Percentiles rank a stretch among this genome's conserved stretches.
Evolutionary conservation across 2,888 invertebrate genomes (phyloP).

Genomic region (Sicus ferrugineus): DNA sequence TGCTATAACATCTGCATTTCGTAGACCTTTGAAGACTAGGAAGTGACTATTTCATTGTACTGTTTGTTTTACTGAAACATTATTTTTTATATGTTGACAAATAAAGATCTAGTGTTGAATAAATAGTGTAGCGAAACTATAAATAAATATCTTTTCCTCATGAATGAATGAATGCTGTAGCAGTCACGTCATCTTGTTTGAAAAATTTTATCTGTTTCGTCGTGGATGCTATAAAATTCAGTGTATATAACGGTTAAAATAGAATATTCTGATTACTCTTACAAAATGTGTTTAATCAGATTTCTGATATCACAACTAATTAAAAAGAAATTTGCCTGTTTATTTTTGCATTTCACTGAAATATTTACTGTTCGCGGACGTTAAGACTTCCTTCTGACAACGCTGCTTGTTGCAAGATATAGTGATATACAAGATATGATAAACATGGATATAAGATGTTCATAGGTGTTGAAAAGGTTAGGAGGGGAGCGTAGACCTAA

Average conservation of each 20-base stretch:
- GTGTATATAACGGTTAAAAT: too few relatives aligned
- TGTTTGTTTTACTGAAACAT: constrained; percentile 43
- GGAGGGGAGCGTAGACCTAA: too few relatives aligned
- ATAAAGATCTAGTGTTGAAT: not conserved
- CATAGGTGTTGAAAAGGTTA: too few relatives aligned
- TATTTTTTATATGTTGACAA: not conserved
- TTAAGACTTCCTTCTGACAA: too few relatives aligned
- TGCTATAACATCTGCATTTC: too few relatives aligned
- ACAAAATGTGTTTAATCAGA: constrained; percentile 27
- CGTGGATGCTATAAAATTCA: not conserved
- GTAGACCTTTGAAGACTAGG: too few relatives aligned
- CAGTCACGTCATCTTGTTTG: not conserved
- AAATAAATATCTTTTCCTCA: not conserved
- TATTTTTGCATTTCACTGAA: constrained; percentile 26
- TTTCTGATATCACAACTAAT: constrained; percentile 27
- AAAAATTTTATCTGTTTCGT: not conserved
- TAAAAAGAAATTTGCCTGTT: constrained; percentile 24
- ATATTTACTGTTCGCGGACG: not conserved
- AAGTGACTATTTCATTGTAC: too few relatives aligned
- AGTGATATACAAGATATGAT: too few relatives aligned
- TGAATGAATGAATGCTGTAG: not conserved
- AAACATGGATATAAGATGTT: too few relatives aligned
- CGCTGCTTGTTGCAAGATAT: too few relatives aligned
- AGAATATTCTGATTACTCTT: not conserved
- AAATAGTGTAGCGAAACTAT: not conserved